Evolutionary conservation across 2,113 vertebrate species (phyloP).

Genomic region (Daphoenositta chrysoptera): DNA sequence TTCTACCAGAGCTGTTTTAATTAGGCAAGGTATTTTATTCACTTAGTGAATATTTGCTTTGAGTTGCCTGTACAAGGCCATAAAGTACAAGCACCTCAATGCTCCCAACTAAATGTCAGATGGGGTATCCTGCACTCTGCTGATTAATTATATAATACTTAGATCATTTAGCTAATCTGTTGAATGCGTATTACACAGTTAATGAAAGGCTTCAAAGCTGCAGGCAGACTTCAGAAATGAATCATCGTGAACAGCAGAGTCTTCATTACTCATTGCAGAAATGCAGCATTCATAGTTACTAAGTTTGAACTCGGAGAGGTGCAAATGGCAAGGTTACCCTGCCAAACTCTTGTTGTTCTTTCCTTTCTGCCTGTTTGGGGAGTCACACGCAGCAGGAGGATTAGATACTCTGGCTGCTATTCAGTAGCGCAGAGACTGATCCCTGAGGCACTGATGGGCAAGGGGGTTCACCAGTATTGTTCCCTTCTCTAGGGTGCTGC

Average conservation of each 20-base stretch:
- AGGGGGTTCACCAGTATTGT: background rate
- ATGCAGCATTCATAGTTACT: background rate
- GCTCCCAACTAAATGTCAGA: background rate
- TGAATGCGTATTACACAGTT: background rate
- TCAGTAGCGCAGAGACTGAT: background rate
- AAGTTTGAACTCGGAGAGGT: background rate
- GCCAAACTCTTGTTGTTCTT: background rate
- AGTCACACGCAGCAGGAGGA: background rate
- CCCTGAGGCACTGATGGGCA: background rate
- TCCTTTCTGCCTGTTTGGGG: background rate
- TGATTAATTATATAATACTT: constrained; percentile 17
- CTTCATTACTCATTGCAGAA: background rate
- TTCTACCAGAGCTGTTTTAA: background rate
- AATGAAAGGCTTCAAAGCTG: constrained; percentile 10
- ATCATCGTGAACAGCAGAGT: background rate
- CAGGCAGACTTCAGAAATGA: background rate
- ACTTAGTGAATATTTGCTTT: background rate
- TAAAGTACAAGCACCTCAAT: background rate
- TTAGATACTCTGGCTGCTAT: background rate
- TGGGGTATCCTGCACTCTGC: background rate
- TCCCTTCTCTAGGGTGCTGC: background rate
- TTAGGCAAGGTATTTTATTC: background rate
- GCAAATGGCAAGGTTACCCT: background rate
- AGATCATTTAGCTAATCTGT: constrained; percentile 10
- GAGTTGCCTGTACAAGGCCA: background rate